These are phyloP conservation scores for Tribolium madens DNA, from an alignment of 1,140 invertebrate species.

Conservation along the genomic window DNA sequence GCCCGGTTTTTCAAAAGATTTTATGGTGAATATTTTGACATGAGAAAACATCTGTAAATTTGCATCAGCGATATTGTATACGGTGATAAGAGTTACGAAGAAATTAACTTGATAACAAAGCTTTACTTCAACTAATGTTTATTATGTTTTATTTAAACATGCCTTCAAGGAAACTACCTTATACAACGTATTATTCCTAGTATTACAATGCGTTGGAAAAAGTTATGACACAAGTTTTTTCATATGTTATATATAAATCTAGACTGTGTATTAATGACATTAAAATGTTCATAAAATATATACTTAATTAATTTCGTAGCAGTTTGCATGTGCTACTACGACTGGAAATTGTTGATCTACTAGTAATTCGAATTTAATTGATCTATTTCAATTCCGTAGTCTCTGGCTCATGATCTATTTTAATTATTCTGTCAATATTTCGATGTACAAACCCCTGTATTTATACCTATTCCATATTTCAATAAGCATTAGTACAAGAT, in stretches of 20 bases:
- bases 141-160: not conserved
- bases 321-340: not conserved
- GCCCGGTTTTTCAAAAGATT: not conserved
- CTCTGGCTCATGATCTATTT: not conserved
- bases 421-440: not conserved
- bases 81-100: not conserved
- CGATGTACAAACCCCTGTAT: too few relatives aligned
- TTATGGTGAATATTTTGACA: not conserved
- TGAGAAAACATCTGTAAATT: constrained; percentile 1
- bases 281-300: not conserved
- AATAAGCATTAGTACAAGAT: too few relatives aligned
- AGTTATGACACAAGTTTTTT: too few relatives aligned
- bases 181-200: not conserved
- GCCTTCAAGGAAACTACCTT: too few relatives aligned
- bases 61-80: constrained; percentile 13
- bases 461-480: too few relatives aligned
- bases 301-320: not conserved
- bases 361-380: too few relatives aligned
- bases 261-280: not conserved
- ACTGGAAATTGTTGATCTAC: not conserved
- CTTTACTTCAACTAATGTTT: not conserved
- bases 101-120: not conserved
- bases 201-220: not conserved
- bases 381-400: not conserved
- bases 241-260: too few relatives aligned